phyloP scores from a whole-genome alignment of 2,113 vertebrate species.

The Meles meles region DNA sequence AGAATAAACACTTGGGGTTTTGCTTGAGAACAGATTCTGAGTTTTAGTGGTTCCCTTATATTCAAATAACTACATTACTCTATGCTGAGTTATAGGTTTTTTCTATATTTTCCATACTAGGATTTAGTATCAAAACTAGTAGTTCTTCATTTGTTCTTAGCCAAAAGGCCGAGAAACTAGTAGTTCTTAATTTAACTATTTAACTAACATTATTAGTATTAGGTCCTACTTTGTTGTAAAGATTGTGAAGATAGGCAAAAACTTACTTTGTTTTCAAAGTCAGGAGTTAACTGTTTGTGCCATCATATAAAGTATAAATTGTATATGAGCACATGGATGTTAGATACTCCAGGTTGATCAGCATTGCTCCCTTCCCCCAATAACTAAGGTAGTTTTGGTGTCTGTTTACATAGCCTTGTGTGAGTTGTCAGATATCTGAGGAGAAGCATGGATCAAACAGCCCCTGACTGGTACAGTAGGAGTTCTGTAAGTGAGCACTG shows the following conservation, averaged over 20 bases:
- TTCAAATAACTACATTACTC: not conserved
- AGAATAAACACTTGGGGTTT: conserved; percentile 5
- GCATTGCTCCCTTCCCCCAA: not conserved
- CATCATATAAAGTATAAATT: not conserved
- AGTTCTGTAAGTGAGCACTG: conserved; percentile 10
- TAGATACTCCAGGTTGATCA: not conserved
- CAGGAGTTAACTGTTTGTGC: not conserved
- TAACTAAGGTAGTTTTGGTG: not conserved
- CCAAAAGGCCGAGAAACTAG: not conserved
- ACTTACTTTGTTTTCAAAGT: not conserved
- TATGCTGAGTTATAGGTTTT: not conserved
- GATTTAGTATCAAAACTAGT: conserved; percentile 18
- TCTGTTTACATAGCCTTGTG: not conserved
- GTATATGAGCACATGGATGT: not conserved
- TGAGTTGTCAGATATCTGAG: conserved; percentile 43
- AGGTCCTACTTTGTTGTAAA: not conserved
- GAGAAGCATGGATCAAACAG: conserved; percentile 14
- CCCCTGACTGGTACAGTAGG: not conserved
- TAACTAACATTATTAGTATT: not conserved
- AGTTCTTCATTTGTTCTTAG: not conserved
- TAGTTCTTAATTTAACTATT: conserved; percentile 22
- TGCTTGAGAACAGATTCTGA: not conserved
- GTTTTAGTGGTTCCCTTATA: not conserved
- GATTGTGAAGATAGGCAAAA: not conserved
- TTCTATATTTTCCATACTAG: not conserved